Base-by-base conservation (phyloP, 1,140 invertebrate species). In the Medauroidea extradentata region DNA sequence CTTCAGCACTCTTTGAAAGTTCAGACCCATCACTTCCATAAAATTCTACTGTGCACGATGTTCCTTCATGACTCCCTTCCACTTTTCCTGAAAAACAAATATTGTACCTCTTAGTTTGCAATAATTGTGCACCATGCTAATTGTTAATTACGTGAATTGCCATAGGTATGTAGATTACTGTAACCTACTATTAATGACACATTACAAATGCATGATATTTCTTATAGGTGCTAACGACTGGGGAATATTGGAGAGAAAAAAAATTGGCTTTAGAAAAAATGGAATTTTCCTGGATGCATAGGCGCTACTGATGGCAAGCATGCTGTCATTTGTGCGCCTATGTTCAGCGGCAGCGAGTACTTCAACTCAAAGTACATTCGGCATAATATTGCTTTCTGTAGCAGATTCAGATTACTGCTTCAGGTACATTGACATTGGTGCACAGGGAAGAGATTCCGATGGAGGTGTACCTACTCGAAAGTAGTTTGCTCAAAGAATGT, bases 231-330 rank as follows among this genome's bases (percentile, higher is more conserved):
- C 29, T 11, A 34, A 34, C 64, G 61, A 67, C 59, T 29, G 49
- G 62, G 59, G 58, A 69, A 43, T 49, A 63, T 43, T 73, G 71
- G 68, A 58, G 61, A 48, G 21, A 48, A 29, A 65, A 72, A 69
- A 9, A 21, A 58, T 19, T 52, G 60, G n/a, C 73, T 73, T 62
- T 27, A 71, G 44, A 23, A 57, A 18, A 55, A 63, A 63, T 74
- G 70, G 69, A 67, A 77, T 60, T 79, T 80, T 58, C 75, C 73
- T n/a, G 62, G 74, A 61, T 75, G 73, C 53, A 58, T 75, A 27
- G 77, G 76, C 0, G 70, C 73, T 4, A 61, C 73, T 1, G 71
- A 76, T 62, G 72, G 70, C 7, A 75, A 74, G 51, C 69, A 71
- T 66, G 53, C 75, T 2, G 18, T 46, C 4, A 63, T 73, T 42